A percentile compares a stretch with the other conserved stretches of the same genome.
Evolutionary conservation across 2,113 vertebrate genomes (phyloP).

Genomic region (Anhinga rufa): DNA sequence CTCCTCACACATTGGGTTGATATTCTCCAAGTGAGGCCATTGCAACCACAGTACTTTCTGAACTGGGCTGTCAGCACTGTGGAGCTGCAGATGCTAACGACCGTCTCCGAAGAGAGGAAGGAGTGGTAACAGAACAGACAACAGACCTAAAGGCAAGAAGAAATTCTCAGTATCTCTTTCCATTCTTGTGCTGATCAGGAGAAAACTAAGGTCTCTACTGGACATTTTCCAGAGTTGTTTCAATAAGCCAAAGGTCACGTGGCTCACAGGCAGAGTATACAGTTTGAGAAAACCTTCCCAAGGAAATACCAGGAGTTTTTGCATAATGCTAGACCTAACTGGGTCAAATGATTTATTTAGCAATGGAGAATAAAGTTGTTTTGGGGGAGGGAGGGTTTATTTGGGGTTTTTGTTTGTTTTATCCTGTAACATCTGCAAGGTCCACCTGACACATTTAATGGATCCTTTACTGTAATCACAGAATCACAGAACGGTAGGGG

Average conservation of each 20-base stretch:
- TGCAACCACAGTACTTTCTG: background rate
- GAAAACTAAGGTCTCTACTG: background rate
- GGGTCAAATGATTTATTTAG: background rate
- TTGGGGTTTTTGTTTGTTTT: background rate
- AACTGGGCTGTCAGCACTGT: background rate
- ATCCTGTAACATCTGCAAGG: background rate
- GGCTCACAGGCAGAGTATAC: background rate
- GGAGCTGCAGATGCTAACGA: background rate
- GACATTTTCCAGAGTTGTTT: background rate
- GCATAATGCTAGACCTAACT: background rate
- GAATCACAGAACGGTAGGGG: too few species aligned
- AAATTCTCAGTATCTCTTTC: background rate
- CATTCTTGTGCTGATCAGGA: background rate
- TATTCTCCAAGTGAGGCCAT: background rate
- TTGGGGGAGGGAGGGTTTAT: background rate
- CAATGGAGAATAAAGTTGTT: background rate
- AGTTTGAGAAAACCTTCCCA: background rate
- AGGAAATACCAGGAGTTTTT: background rate
- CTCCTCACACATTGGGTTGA: background rate
- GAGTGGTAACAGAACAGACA: background rate
- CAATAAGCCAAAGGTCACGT: background rate
- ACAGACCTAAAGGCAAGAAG: background rate
- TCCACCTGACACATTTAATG: background rate
- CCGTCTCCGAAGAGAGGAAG: background rate
- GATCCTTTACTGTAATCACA: background rate